phyloP scores from a whole-genome alignment of 2,888 invertebrate species.

The Nipponacmea schrenckii region DNA sequence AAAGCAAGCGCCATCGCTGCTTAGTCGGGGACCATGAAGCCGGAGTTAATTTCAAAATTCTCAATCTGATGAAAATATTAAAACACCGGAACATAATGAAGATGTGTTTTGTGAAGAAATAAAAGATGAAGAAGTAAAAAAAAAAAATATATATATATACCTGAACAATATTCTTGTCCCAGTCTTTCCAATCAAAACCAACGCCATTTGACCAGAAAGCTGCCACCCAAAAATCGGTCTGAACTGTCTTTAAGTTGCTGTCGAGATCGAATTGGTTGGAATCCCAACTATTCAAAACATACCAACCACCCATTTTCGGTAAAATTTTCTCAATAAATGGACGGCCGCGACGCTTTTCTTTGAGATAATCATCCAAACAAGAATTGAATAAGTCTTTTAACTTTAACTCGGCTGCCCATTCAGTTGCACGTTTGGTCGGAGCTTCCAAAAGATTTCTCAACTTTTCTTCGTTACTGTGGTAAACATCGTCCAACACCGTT shows the following conservation, averaged over 20 bases:
- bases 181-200: conserved; percentile 34
- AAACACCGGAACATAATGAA: conserved; percentile 20
- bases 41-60: too few relatives aligned
- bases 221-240: conserved; percentile 53
- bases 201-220: conserved; percentile 46
- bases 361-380: conserved; percentile 68
- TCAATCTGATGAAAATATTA: too few relatives aligned
- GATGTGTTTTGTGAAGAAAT: neutral
- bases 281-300: conserved; percentile 46
- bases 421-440: conserved; percentile 31
- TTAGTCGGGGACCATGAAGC: too few relatives aligned
- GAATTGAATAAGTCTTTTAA: conserved; percentile 74
- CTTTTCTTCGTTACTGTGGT: conserved; percentile 46
- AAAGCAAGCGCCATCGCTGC: too few relatives aligned
- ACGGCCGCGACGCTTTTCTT: conserved; percentile 42
- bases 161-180: conserved; percentile 37
- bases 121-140: neutral
- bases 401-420: conserved; percentile 71
- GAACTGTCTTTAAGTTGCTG: conserved; percentile 43
- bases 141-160: conserved; percentile 26
- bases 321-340: conserved; percentile 47
- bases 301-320: conserved; percentile 51
- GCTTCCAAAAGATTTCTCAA: conserved; percentile 37
- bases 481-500: conserved; percentile 40
- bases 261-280: conserved; percentile 43